Evolutionary conservation across 1,140 invertebrate genomes (phyloP).

Genomic region (Ostrea denselamellosa): DNA sequence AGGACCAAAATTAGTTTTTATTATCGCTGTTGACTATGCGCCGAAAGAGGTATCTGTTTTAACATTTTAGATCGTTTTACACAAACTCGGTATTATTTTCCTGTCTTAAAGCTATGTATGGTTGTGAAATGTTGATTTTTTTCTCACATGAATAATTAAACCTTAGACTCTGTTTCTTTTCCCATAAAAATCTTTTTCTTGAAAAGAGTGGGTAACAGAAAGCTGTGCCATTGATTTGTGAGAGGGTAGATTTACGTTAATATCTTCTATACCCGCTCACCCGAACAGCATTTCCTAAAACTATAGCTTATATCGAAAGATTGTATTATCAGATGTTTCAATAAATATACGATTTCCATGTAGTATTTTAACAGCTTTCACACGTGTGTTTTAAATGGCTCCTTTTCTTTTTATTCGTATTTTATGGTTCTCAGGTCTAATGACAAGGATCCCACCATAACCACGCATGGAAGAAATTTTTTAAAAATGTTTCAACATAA

Average conservation of each 20-base stretch:
- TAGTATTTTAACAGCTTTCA: conserved; percentile 35
- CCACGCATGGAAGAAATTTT: too few relatives aligned
- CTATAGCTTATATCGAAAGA: conserved; percentile 3
- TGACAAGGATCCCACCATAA: neutral
- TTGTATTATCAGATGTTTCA: conserved; percentile 27
- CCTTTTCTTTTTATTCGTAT: neutral
- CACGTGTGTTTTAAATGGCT: neutral
- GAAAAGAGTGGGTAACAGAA: conserved; percentile 28
- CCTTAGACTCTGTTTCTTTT: conserved; percentile 23
- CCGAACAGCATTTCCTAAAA: neutral
- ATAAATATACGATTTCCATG: conserved; percentile 34
- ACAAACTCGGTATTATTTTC: conserved; percentile 31
- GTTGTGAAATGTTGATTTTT: conserved; percentile 40
- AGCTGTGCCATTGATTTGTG: conserved; percentile 16
- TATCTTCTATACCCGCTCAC: neutral
- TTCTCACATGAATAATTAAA: conserved; percentile 44
- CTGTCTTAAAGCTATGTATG: conserved; percentile 19
- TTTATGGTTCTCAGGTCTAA: neutral
- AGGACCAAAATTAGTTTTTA: conserved; percentile 53
- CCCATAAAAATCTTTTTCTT: conserved; percentile 38
- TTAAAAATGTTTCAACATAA: neutral
- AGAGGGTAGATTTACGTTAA: neutral
- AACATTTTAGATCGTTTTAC: conserved; percentile 38
- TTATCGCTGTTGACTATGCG: conserved; percentile 39
- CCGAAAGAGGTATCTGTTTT: conserved; percentile 7